phyloP scores from a whole-genome alignment of 2,888 invertebrate genomes.

The Coelogynopora nodosa region DNA sequence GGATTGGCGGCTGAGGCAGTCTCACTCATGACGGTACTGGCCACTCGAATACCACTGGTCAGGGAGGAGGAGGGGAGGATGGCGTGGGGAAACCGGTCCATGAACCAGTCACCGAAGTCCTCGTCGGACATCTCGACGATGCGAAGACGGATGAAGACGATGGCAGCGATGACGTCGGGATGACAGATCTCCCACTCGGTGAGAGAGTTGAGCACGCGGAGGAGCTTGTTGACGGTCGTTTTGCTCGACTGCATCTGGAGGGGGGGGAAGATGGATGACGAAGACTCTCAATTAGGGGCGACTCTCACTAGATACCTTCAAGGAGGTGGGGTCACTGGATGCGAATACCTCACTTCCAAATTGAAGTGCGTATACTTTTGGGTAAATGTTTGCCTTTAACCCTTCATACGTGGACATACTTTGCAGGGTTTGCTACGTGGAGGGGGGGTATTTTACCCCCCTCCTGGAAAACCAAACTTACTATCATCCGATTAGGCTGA shows the following conservation, averaged over 20 bases:
- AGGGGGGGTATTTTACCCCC: too few species aligned
- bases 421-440: too few species aligned
- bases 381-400: too few species aligned
- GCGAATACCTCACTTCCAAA: too few species aligned
- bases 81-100: constrained; percentile 55
- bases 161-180: constrained; percentile 59
- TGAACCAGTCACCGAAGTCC: constrained; percentile 60
- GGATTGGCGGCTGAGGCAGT: not conserved
- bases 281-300: too few species aligned
- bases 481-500: too few species aligned
- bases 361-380: too few species aligned
- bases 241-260: constrained; percentile 52
- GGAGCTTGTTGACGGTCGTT: constrained; percentile 58
- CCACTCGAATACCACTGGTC: not conserved
- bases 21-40: too few species aligned
- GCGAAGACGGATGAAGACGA: constrained; percentile 59
- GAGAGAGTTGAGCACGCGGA: constrained; percentile 56
- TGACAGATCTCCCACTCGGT: constrained; percentile 60
- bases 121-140: constrained; percentile 59
- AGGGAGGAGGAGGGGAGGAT: constrained; percentile 52
- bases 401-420: too few species aligned
- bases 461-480: too few species aligned
- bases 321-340: too few species aligned
- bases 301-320: too few species aligned
- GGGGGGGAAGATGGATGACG: not conserved